Evolutionary conservation across 2,797 vertebrate species (phyloP), one percentile per base, ranked within the genome.

Genomic region (Morus bassanus): DNA sequence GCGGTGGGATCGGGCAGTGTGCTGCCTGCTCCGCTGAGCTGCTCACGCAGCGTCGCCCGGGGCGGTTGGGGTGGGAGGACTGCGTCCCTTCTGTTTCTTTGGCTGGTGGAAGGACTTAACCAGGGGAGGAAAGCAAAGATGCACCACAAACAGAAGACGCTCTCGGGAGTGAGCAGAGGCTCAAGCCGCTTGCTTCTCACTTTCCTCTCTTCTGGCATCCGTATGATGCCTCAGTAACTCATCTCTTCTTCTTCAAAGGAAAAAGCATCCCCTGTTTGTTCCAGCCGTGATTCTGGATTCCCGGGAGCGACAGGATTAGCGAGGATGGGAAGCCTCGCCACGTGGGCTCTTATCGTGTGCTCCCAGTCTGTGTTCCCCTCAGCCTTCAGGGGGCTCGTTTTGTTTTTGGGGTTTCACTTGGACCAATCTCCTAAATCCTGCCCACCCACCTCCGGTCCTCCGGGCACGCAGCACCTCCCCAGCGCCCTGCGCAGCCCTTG

Each of bases 271-370:
- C 35, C 35, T 37, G 54, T 35, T 65, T 7, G 18, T 45, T 54
- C 73, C 48, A 59, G 59, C 63, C 2, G 0, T 3, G 72, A 15
- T n/a, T 39, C 83, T 51, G 50, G 60, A 27, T 79, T 74, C 81
- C 85, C 12, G 2, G 74, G 88, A 87, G 54, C 24, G 9, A 18
- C 31, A 6, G 86, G 88, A 79, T 89, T 79, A 83, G 48, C 0
- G 1, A 31, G 77, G 68, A n/a, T 10, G 48, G n/a, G 72, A 86
- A 84, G 43, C 51, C 28, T 84, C 23, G 1, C 69, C 73, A 8
- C 2, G 0, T 9, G 15, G 50, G 31, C 69, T 69, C 79, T 79
- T 70, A 41, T 8, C 7, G 0, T 1, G 15, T 0, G 0, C 21
- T 92, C 83, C 57, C 86, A 74, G 63, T 67, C 46, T 10, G 0